Evolutionary conservation across 1,140 invertebrate species (phyloP), one percentile per base, ranked within the genome.

Genomic region (Bombus waltoni): DNA sequence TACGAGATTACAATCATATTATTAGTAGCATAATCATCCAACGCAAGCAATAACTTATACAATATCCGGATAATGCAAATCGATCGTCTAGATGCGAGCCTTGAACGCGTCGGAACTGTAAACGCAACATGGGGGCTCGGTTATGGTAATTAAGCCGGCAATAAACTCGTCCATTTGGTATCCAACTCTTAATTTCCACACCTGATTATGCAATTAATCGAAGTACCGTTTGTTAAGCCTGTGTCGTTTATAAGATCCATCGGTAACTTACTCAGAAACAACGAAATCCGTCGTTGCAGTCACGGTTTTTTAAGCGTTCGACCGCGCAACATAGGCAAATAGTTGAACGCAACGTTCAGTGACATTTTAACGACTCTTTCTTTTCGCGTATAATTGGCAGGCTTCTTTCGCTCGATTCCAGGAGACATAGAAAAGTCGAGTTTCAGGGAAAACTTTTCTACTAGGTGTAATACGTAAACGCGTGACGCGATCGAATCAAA

Each of bases 41-140:
- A n/a, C 74, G 74, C 81, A 89, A 81, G 87, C 68, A 78, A 84
- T 87, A 77, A 88, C 86, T 91, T 92, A 92, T 89, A 91, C 80
- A 93, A 93, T 92, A 88, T 65, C 83, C n/a, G 68, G 85, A 82
- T 93, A 93, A 93, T 93, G 91, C 89, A 93, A 91, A 94, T 93
- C 76, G 80, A 93, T 92, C 90, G 83, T 87, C 90, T 91, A 89
- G 85, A 81, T 91, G 89, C 53, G n/a, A 92, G 38, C 91, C 93
- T 94, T 94, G 92, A 90, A 83, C 81, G 80, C 74, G 68, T 85
- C 82, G 85, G 57, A 86, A 72, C 93, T 87, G 83, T 62, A 79
- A 82, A 91, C 68, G 38, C 40, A 15, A 72, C 70, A 82, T 53
- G 86, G 90, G 88, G 89, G 91, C 91, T 93, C 91, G 91, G 93